These are phyloP conservation scores for Phenganax stokvisi DNA, from an alignment of 92 coral and sea anemone genomes.

Conservation along the genomic window DNA sequence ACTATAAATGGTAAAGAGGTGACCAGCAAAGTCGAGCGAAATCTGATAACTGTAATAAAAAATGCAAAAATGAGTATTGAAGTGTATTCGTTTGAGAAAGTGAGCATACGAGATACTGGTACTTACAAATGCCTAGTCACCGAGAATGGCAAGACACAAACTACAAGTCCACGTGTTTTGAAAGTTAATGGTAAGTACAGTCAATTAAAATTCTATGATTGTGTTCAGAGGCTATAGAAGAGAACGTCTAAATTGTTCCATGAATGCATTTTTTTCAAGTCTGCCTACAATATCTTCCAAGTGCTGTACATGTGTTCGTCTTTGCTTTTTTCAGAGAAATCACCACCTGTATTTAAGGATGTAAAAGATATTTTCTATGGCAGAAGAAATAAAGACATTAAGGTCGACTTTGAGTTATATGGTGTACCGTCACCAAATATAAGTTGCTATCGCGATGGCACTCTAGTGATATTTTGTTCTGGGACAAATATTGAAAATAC, in stretches of 20 bases:
- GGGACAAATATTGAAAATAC: neutral
- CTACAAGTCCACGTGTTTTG: neutral
- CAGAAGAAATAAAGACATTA: neutral
- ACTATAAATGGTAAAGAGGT: neutral
- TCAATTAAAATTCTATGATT: neutral
- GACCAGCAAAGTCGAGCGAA: neutral
- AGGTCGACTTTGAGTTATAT: neutral
- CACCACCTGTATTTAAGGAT: neutral
- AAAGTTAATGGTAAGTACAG: constrained; percentile 1
- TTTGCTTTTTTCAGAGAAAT: neutral
- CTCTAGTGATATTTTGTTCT: neutral
- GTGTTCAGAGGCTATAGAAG: neutral
- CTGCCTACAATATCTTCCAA: neutral
- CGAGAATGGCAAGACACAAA: neutral
- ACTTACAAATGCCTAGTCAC: neutral
- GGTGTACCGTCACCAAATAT: constrained; percentile 17
- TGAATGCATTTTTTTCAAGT: no score
- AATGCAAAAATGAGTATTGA: neutral
- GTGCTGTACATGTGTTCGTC: neutral
- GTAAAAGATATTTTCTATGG: neutral
- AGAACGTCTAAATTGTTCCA: no score
- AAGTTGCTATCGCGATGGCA: constrained; percentile 4
- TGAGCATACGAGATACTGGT: neutral
- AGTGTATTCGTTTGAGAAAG: neutral
- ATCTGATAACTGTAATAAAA: neutral